Evolutionary conservation across 2,113 vertebrate species (phyloP).

Genomic region (Callocephalon fimbriatum): DNA sequence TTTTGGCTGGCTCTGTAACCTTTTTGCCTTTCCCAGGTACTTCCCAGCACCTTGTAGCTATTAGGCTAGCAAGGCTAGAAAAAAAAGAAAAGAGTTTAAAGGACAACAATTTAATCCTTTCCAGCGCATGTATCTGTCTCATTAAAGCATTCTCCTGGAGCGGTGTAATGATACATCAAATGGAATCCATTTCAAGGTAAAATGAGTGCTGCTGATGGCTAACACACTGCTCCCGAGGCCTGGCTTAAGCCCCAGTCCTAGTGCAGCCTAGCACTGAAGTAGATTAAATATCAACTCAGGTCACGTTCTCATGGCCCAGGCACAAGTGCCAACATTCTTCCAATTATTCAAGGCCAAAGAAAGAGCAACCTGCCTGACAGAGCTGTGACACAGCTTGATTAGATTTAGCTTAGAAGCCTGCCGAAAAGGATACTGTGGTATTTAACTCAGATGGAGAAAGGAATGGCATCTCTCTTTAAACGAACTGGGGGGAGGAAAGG

Average conservation of each 20-base stretch:
- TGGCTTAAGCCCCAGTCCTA: slow-evolving; percentile 58
- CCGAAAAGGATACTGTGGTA: slow-evolving; percentile 71
- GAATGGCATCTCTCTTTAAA: slow-evolving; percentile 62
- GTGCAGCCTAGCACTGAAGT: slow-evolving; percentile 74
- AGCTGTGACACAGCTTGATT: slow-evolving; percentile 80
- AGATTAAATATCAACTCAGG: slow-evolving; percentile 81
- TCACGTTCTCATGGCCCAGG: slow-evolving; percentile 77
- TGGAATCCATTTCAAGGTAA: slow-evolving; percentile 55
- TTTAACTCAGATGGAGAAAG: slow-evolving; percentile 60
- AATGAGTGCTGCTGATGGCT: slow-evolving; percentile 60
- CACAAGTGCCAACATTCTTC: slow-evolving; percentile 79
- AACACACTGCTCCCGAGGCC: slow-evolving; percentile 59
- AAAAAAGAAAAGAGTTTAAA: not conserved
- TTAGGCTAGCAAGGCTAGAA: slow-evolving; percentile 8
- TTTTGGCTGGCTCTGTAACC: not conserved
- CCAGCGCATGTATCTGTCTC: slow-evolving; percentile 67
- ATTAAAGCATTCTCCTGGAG: slow-evolving; percentile 74
- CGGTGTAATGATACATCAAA: slow-evolving; percentile 65
- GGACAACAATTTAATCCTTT: slow-evolving; percentile 69
- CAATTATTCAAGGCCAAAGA: slow-evolving; percentile 76
- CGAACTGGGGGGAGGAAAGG: not conserved
- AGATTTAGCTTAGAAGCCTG: slow-evolving; percentile 79
- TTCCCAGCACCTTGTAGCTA: slow-evolving; percentile 57
- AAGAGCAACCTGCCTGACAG: slow-evolving; percentile 74
- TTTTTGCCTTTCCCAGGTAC: slow-evolving; percentile 54